Evolutionary conservation across 2,113 vertebrate species (phyloP), one percentile per base, ranked within the genome.

Genomic region (Podocnemis expansa): DNA sequence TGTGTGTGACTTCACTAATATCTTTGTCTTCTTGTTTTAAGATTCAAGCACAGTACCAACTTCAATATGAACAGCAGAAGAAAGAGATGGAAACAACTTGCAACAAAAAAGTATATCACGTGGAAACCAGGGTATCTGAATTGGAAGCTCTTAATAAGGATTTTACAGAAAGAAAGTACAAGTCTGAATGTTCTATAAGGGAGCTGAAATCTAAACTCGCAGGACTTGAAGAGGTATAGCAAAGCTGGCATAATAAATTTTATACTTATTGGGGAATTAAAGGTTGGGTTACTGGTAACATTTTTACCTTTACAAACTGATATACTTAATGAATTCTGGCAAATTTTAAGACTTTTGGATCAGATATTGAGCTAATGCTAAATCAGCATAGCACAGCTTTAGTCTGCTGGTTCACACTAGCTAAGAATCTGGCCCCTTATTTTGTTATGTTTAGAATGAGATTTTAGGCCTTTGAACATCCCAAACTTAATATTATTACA

Each of bases 161-260:
- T 79, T 19, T 92, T n/a, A 17, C 47, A 80, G 95, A 87, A 91
- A 78, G 45, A 81, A 94, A 93, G 87, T 55, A 87, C 13, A 97
- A 90, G 84, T 90, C 49, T 27, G 67, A 95, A 80, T 93, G 76
- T 56, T 41, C 73, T 25, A n/a, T 94, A 52, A 29, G 87, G 21
- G 58, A 94, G 79, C 3, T 89, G 11, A 94, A 31, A 60, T 79
- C 60, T 41, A 96, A 73, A 78, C 1, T 92, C 84, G n/a, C 49
- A 85, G 41, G 21, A 4, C 45, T 51, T 89, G 78, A 97, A 95
- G 63, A 95, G 12, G 76, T 75, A 45, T 1, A 45, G 11, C 81
- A 79, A 4, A 55, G 17, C 34, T 67, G n/a, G 34, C 17, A 10
- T 67, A 41, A 75, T 41, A 75, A 25, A 43, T 41, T 11, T 9